Percentiles rank a stretch among this genome's conserved stretches.
phyloP scores from a whole-genome alignment of 35 echinoderm and acorn worm species.

The Acanthaster planci region DNA sequence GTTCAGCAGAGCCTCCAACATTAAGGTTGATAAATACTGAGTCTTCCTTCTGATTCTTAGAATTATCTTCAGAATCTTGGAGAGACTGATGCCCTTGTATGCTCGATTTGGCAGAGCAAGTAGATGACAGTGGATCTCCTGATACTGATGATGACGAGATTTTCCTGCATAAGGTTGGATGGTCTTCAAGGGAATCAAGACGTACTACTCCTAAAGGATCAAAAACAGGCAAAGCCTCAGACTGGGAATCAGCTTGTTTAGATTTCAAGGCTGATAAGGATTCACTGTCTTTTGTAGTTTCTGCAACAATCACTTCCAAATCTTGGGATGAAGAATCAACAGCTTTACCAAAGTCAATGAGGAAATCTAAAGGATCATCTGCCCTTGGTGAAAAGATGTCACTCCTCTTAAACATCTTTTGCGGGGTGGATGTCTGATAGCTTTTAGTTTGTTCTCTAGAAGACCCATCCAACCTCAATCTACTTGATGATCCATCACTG shows the following conservation, averaged over 20 bases:
- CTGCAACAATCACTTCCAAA: background rate
- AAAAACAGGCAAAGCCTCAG: background rate
- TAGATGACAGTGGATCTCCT: background rate
- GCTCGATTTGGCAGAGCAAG: background rate
- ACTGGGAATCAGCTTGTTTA: background rate
- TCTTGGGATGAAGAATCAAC: background rate
- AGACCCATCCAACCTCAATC: background rate
- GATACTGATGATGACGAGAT: constrained; percentile 2
- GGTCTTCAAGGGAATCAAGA: background rate
- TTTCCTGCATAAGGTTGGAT: background rate
- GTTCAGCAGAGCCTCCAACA: background rate
- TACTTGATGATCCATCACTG: background rate
- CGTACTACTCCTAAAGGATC: constrained; percentile 7
- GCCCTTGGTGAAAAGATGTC: constrained; percentile 15
- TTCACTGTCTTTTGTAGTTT: no score
- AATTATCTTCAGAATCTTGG: background rate
- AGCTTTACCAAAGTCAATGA: background rate
- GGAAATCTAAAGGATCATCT: background rate
- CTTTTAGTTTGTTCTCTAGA: background rate
- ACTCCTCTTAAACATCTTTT: background rate
- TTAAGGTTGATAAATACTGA: background rate
- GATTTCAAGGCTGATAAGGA: no score
- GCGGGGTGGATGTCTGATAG: constrained; percentile 3
- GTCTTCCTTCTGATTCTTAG: background rate
- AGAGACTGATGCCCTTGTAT: background rate